Evolutionary conservation across 2,113 vertebrate species (phyloP).

Genomic region (Melanerpes formicivorus): DNA sequence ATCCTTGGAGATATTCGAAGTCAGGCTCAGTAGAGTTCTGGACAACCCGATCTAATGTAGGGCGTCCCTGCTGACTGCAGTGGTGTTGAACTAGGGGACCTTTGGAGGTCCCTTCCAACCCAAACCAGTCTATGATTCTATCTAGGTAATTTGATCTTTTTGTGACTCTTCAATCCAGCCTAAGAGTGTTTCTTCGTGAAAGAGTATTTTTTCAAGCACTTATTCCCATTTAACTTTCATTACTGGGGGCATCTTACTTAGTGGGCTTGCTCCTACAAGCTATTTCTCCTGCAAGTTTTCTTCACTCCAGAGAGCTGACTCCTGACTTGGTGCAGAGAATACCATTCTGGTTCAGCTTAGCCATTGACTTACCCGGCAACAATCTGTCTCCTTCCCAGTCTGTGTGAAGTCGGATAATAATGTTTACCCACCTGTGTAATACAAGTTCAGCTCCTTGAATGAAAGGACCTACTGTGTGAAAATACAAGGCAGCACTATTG

Average conservation of each 20-base stretch:
- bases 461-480: slow-evolving; percentile 48
- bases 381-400: not conserved
- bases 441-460: not conserved
- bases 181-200: not conserved
- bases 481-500: not conserved
- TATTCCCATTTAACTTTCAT: not conserved
- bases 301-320: not conserved
- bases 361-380: not conserved
- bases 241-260: not conserved
- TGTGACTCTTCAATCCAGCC: not conserved
- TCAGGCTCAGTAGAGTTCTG: too few species aligned
- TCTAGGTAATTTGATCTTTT: not conserved
- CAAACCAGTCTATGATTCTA: not conserved
- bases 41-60: too few species aligned
- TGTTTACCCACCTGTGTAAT: slow-evolving; percentile 57
- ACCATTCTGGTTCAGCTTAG: not conserved
- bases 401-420: slow-evolving; percentile 16
- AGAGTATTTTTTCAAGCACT: not conserved
- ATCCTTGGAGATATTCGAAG: too few species aligned
- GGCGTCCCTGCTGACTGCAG: too few species aligned
- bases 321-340: not conserved
- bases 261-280: not conserved
- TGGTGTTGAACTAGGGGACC: too few species aligned
- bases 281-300: not conserved
- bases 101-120: too few species aligned